Evolutionary conservation across 2,888 invertebrate genomes (phyloP).

Genomic region (Pomacea canaliculata): DNA sequence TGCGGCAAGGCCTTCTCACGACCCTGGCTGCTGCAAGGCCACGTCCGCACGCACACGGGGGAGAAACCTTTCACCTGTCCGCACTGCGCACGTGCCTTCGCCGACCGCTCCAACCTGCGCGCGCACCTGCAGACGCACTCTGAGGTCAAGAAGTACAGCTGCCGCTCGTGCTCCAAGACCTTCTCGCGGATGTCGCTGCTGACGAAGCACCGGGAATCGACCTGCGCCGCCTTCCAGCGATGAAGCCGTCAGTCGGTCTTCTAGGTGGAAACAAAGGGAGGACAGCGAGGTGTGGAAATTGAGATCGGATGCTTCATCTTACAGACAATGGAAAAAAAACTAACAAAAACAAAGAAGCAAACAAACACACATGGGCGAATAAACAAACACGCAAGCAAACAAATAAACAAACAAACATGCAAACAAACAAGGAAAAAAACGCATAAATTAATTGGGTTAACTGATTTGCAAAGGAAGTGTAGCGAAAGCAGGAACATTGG

Average conservation of each 20-base stretch:
- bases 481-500: too few species aligned
- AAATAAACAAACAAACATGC: not conserved
- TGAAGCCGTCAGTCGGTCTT: not conserved
- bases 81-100: conserved; percentile 95
- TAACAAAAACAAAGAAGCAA: too few species aligned
- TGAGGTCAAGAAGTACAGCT: conserved; percentile 97
- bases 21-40: conserved; percentile 97
- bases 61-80: conserved; percentile 97
- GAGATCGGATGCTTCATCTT: too few species aligned
- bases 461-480: too few species aligned
- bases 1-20: conserved; percentile 98
- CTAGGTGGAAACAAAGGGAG: too few species aligned
- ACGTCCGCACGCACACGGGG: conserved; percentile 96
- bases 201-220: conserved; percentile 79
- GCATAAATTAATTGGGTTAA: too few species aligned
- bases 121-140: conserved; percentile 98
- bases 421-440: too few species aligned
- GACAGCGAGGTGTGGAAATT: too few species aligned
- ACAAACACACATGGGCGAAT: too few species aligned
- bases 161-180: conserved; percentile 94
- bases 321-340: too few species aligned
- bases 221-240: conserved; percentile 6
- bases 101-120: conserved; percentile 94
- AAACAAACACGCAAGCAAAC: not conserved
- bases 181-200: conserved; percentile 96